A percentile compares a stretch with the other conserved stretches of the same genome.
phyloP scores from a whole-genome alignment of 2,888 invertebrate genomes.

The Drosophila prolongata region DNA sequence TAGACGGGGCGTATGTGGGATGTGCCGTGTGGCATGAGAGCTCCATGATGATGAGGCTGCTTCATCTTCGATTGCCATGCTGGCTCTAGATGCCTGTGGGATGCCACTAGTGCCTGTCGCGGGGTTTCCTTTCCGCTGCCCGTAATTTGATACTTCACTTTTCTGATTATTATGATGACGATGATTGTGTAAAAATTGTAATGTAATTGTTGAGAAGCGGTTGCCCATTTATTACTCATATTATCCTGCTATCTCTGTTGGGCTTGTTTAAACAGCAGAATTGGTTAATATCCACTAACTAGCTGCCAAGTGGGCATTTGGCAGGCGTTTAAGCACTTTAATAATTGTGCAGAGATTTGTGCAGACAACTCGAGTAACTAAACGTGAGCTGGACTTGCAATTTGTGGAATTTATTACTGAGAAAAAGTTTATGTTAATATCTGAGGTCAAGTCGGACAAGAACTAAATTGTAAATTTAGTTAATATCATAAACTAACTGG shows the following conservation, averaged over 20 bases:
- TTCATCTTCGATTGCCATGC: slow-evolving; percentile 68
- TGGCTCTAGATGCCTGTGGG: slow-evolving; percentile 44
- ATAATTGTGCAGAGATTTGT: slow-evolving; percentile 50
- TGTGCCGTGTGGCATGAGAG: slow-evolving; percentile 12
- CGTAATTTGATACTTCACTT: slow-evolving; percentile 81
- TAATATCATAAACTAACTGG: too few relatives aligned
- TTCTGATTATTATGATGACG: slow-evolving; percentile 78
- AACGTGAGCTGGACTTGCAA: background rate
- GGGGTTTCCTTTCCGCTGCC: slow-evolving; percentile 29
- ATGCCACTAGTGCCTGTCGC: slow-evolving; percentile 14
- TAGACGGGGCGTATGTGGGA: slow-evolving; percentile 34
- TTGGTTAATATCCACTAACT: slow-evolving; percentile 49
- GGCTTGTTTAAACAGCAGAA: slow-evolving; percentile 50
- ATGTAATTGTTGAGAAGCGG: slow-evolving; percentile 69
- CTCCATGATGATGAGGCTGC: slow-evolving; percentile 42
- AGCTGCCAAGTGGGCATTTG: slow-evolving; percentile 64
- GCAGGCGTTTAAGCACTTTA: slow-evolving; percentile 53
- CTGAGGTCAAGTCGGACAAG: too few relatives aligned
- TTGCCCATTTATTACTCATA: slow-evolving; percentile 11
- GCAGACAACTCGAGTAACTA: slow-evolving; percentile 2
- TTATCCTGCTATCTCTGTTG: background rate
- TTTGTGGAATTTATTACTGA: background rate
- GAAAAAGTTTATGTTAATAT: background rate
- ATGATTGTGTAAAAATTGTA: slow-evolving; percentile 80
- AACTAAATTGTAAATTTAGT: too few relatives aligned